phyloP scores from a whole-genome alignment of 1,140 invertebrate genomes.

The Trypoxylus dichotomus region DNA sequence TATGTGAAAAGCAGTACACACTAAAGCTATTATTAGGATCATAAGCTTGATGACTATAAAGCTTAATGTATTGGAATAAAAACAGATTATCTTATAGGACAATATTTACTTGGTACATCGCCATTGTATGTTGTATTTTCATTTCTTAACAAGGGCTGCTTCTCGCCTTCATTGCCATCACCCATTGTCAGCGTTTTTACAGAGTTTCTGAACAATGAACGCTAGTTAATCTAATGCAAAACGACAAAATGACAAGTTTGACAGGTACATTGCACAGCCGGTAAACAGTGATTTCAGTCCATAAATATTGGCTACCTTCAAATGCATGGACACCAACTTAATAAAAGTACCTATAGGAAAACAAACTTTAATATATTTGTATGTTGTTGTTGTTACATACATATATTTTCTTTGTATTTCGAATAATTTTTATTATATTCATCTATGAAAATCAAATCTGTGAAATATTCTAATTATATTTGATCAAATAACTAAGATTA shows the following conservation, averaged over 20 bases:
- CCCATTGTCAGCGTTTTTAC: slow-evolving; percentile 47
- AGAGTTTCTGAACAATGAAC: slow-evolving; percentile 23
- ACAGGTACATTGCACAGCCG: background rate
- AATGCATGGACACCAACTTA: background rate
- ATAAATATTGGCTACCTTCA: background rate
- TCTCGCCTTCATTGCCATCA: slow-evolving; percentile 56
- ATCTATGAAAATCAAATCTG: too few species aligned
- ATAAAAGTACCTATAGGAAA: too few species aligned
- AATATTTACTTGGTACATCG: slow-evolving; percentile 39
- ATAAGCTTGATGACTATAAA: background rate
- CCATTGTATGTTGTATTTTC: slow-evolving; percentile 49
- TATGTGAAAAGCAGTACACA: slow-evolving; percentile 22
- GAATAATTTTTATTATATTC: too few species aligned
- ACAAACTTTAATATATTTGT: too few species aligned
- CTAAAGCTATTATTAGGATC: background rate
- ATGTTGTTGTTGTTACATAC: too few species aligned
- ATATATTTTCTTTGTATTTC: too few species aligned
- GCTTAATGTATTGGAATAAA: background rate
- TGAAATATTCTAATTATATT: too few species aligned
- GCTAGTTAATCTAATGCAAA: background rate
- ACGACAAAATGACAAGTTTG: slow-evolving; percentile 9
- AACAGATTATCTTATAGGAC: background rate
- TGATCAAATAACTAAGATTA: too few species aligned
- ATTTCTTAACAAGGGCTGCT: slow-evolving; percentile 54
- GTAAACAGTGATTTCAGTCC: background rate